A percentile compares a stretch with the other conserved stretches of the same genome.
These are phyloP conservation scores for Melospiza georgiana DNA, from an alignment of 2,113 vertebrate species.

Conservation along the genomic window DNA sequence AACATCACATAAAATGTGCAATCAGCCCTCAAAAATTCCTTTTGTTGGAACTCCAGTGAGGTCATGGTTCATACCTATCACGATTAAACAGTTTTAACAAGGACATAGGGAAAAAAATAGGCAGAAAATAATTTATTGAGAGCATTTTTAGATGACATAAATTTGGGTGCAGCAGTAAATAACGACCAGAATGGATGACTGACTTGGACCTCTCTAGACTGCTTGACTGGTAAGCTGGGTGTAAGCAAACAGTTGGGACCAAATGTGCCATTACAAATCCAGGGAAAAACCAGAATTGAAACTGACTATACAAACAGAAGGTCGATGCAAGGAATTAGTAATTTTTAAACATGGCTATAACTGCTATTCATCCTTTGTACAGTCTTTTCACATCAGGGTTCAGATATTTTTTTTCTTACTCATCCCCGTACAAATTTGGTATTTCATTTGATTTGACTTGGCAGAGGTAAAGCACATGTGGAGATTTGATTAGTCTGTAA, in stretches of 20 bases:
- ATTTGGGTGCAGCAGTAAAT: not conserved
- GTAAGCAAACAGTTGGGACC: not conserved
- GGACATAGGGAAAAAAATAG: not conserved
- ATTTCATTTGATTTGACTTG: conserved; percentile 3
- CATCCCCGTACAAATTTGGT: not conserved
- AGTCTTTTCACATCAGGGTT: not conserved
- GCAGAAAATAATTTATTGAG: not conserved
- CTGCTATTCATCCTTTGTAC: not conserved
- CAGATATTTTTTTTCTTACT: not conserved
- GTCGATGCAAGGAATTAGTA: not conserved
- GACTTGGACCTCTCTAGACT: not conserved
- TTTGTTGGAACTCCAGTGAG: not conserved
- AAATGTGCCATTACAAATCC: not conserved
- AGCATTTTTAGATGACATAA: not conserved
- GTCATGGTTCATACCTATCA: not conserved
- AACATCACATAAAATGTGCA: not conserved
- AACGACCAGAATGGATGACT: not conserved
- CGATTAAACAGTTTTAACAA: not conserved
- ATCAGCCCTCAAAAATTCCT: not conserved
- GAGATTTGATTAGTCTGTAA: conserved; percentile 8
- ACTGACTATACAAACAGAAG: not conserved
- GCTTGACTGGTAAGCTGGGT: not conserved
- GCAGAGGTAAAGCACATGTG: not conserved
- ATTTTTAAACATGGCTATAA: not conserved
- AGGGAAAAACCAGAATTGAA: not conserved